Base-by-base conservation (phyloP, 1,140 invertebrate species). In the Dryas iulia region DNA sequence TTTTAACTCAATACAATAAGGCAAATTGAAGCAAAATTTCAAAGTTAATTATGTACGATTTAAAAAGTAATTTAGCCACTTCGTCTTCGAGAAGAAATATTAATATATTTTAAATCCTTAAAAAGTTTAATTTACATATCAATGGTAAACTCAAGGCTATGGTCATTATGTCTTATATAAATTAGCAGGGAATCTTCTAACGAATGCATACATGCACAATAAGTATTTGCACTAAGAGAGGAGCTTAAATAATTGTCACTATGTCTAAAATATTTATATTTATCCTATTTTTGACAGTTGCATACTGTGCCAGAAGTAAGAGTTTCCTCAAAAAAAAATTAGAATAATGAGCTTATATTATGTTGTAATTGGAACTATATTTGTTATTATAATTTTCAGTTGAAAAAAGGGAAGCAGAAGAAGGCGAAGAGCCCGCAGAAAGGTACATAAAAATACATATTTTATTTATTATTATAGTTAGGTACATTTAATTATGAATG, bases 111-210 rank as follows among this genome's bases (percentile, higher is more conserved):
- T 21, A 35, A 35, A 23, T 35, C 18, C 23, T 59, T 6, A 31
- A 57, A 56, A 58, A 11, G 14, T 26, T 4, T 8, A 2, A 66
- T 66, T 35, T 58, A n/a, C 56, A 66, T 66, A 66, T 47, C 63
- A 66, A 66, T 59, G 23, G 54, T 11, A 3, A 47, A n/a, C 30
- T 62, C 66, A 68, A 61, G 66, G 66, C 24, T 62, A 14, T 57
- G n/a, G 11, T 24, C 39, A 33, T 33, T 12, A 23, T 21, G 14
- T 57, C 26, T 31, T 18, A 57, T 68, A 62, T 68, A 61, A 57
- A 68, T 62, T 26, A 58, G n/a, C 24, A 56, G 52, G 18, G 28
- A 68, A 66, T 1, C 23, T 33, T 61, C n/a, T 25, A 14, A 39
- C 23, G 7, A 59, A 61, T 35, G 21, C 59, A 68, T 59, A 68